phyloP scores from a whole-genome alignment of 2,797 vertebrate genomes.

The Poecile montanus region DNA sequence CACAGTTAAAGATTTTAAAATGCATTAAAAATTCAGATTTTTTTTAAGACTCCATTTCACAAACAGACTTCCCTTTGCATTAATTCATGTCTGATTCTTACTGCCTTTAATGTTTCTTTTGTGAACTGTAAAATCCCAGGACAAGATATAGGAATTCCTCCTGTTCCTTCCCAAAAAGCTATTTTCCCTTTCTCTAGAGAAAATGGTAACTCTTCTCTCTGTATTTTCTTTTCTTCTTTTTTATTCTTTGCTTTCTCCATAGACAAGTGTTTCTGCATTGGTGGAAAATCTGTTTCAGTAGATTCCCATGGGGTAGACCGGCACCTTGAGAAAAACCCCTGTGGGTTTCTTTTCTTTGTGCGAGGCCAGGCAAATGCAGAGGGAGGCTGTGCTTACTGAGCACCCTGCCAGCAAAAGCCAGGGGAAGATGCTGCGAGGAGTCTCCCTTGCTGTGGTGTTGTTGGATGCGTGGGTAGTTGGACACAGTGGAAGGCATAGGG shows the following conservation, averaged over 20 bases:
- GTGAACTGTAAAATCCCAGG: neutral
- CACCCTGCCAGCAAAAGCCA: neutral
- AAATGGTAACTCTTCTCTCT: neutral
- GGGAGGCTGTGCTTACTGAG: neutral
- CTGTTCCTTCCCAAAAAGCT: neutral
- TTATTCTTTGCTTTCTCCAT: neutral
- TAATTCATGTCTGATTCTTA: neutral
- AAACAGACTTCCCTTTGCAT: neutral
- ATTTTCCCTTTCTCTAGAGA: neutral
- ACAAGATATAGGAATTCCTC: neutral
- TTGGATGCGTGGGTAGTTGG: fast-evolving
- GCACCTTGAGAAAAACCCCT: neutral
- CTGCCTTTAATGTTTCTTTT: neutral
- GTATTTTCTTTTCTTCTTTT: neutral
- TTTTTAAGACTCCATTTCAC: neutral
- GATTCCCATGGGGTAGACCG: neutral
- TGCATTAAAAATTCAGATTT: neutral
- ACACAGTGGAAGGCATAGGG: fast-evolving
- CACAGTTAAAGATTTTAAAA: neutral
- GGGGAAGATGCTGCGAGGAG: neutral
- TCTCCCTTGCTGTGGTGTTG: neutral
- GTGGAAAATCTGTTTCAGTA: neutral
- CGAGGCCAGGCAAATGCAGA: fast-evolving
- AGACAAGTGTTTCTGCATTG: neutral
- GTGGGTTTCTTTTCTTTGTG: neutral